These are phyloP conservation scores for Leiothrix lutea DNA, from an alignment of 2,113 vertebrate species.

Conservation along the genomic window DNA sequence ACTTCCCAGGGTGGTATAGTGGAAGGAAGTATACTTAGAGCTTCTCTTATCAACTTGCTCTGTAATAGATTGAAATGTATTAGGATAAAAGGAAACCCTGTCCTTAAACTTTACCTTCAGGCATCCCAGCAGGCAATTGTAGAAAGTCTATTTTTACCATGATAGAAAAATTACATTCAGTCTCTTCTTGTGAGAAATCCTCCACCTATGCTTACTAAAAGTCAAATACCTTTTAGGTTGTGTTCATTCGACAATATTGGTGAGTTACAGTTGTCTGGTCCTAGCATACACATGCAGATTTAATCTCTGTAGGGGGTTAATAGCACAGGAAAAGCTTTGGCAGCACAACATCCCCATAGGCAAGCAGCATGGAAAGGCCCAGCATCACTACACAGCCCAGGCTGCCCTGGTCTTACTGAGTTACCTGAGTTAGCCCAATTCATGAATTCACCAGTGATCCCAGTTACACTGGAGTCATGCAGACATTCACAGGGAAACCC, in stretches of 20 bases:
- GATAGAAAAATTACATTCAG: not conserved
- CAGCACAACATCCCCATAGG: not conserved
- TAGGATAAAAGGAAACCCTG: constrained; percentile 25
- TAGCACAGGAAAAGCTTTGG: not conserved
- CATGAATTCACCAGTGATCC: rapidly evolving
- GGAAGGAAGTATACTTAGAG: not conserved
- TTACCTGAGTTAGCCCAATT: not conserved
- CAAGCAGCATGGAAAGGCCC: not conserved
- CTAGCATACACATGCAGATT: not conserved
- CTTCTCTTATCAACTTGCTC: constrained; percentile 11
- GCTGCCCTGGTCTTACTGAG: not conserved
- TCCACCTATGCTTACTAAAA: not conserved
- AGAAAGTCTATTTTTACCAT: not conserved
- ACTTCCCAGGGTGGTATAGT: not conserved
- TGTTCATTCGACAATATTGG: not conserved
- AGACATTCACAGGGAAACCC: not conserved
- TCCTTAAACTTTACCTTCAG: constrained; percentile 40
- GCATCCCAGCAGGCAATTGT: not conserved
- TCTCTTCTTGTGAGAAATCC: not conserved
- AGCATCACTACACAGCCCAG: not conserved
- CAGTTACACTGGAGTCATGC: not conserved
- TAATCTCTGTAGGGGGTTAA: not conserved
- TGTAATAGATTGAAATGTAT: constrained; percentile 7
- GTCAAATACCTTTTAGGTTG: not conserved
- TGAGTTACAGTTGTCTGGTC: not conserved